phyloP scores from a whole-genome alignment of 1,140 invertebrate species.

The Cotesia vestalis region DNA sequence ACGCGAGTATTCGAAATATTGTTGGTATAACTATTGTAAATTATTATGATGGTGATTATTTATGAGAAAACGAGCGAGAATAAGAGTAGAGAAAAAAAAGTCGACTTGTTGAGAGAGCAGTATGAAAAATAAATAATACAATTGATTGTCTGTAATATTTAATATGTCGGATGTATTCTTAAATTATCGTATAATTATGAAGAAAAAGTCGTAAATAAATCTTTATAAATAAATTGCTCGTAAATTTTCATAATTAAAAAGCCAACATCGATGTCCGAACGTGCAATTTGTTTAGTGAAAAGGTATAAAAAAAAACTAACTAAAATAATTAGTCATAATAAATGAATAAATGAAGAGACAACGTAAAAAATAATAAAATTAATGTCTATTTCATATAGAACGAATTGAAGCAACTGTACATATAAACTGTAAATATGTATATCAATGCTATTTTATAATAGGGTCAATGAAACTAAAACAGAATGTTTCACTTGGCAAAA shows the following conservation, averaged over 20 bases:
- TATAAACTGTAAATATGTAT: slow-evolving; percentile 67
- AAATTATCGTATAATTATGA: slow-evolving; percentile 8
- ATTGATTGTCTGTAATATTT: slow-evolving; percentile 23
- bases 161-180: slow-evolving; percentile 12
- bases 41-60: not conserved
- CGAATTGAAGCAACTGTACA: slow-evolving; percentile 44
- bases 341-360: slow-evolving; percentile 10
- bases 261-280: slow-evolving; percentile 65
- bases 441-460: slow-evolving; percentile 67
- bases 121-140: slow-evolving; percentile 18
- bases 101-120: slow-evolving; percentile 20
- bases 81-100: not conserved
- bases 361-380: slow-evolving; percentile 9
- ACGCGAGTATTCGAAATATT: not conserved
- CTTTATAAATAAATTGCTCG: slow-evolving; percentile 28
- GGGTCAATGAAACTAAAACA: slow-evolving; percentile 53
- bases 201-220: not conserved
- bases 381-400: slow-evolving; percentile 51
- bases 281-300: slow-evolving; percentile 64
- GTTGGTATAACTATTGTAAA: slow-evolving; percentile 21
- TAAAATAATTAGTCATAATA: not conserved
- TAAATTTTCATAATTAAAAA: slow-evolving; percentile 37
- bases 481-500: slow-evolving; percentile 52
- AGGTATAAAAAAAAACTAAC: slow-evolving; percentile 33
- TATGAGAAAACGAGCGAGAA: not conserved